These are phyloP conservation scores for Halichoeres trimaculatus DNA, from an alignment of 2,113 vertebrate genomes.

Conservation along the genomic window DNA sequence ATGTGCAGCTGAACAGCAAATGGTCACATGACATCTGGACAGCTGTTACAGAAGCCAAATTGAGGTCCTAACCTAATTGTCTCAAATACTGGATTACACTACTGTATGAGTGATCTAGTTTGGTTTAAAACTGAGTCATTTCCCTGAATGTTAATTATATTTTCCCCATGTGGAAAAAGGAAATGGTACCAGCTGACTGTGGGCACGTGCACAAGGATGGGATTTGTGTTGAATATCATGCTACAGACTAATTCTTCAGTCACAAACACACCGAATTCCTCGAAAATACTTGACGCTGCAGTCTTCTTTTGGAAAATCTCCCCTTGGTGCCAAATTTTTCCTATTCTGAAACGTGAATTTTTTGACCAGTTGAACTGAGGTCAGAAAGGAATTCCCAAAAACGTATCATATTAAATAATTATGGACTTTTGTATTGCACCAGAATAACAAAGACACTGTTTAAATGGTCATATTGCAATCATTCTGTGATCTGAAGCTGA, in stretches of 20 bases:
- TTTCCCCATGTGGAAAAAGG: conserved; percentile 2
- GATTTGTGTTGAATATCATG: neutral
- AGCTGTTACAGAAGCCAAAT: conserved; percentile 22
- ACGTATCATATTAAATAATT: neutral
- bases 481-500: neutral
- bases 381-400: neutral
- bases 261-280: neutral
- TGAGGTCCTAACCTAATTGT: conserved; percentile 15
- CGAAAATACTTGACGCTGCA: neutral
- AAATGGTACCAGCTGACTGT: neutral
- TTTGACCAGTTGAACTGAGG: neutral
- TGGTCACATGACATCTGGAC: conserved; percentile 39
- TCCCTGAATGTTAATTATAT: neutral
- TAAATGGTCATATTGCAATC: neutral
- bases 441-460: neutral
- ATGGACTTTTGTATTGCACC: neutral
- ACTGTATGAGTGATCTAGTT: neutral
- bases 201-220: neutral
- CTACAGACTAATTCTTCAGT: neutral
- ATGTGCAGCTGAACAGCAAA: conserved; percentile 23
- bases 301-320: too few species aligned
- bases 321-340: too few species aligned
- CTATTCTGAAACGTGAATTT: neutral
- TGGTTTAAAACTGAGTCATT: neutral
- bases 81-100: conserved; percentile 22